Percentiles rank a stretch among this genome's conserved stretches.
Conservation (phyloP, 2,888 invertebrate genomes). For the Poecilus cupreus region DNA sequence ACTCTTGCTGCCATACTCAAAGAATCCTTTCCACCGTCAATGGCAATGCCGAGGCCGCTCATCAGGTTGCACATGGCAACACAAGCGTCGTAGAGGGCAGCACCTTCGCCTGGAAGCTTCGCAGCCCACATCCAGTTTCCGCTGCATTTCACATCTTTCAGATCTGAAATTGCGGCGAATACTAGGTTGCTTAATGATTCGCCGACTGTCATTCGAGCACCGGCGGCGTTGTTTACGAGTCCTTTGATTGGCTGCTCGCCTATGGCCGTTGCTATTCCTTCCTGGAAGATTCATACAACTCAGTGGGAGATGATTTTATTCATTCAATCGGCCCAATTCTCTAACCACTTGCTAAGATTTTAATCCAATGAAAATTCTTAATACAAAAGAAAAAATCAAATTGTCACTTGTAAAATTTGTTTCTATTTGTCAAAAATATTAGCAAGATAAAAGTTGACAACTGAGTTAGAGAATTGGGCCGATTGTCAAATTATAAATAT, state of each 20-base stretch:
- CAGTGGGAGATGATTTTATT: too few species aligned
- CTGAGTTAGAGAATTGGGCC: too few species aligned
- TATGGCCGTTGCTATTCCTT: constrained; percentile 95
- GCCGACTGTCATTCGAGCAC: constrained; percentile 95
- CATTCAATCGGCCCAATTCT: too few species aligned
- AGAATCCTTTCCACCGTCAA: constrained; percentile 98
- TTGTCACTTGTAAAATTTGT: too few species aligned
- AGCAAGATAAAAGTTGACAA: too few species aligned
- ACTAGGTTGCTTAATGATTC: constrained; percentile 96
- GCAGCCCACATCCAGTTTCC: constrained; percentile 99
- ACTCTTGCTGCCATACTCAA: constrained; percentile 97
- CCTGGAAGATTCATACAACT: constrained; percentile 67
- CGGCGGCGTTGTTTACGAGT: constrained; percentile 86
- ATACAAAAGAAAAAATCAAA: too few species aligned
- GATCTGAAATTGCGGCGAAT: constrained; percentile 79
- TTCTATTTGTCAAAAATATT: too few species aligned
- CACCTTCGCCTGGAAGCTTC: constrained; percentile 94
- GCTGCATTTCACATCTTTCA: constrained; percentile 95
- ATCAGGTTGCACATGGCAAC: constrained; percentile 90
- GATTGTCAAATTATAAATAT: too few species aligned
- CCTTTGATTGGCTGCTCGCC: constrained; percentile 98
- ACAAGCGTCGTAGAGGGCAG: constrained; percentile 90
- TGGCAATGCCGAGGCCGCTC: constrained; percentile 87
- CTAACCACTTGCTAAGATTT: too few species aligned
- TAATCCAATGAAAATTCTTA: too few species aligned